A percentile compares a stretch with the other conserved stretches of the same genome.
Evolutionary conservation across 2,888 invertebrate species (phyloP).

Genomic region (Sarcophaga carnaria): DNA sequence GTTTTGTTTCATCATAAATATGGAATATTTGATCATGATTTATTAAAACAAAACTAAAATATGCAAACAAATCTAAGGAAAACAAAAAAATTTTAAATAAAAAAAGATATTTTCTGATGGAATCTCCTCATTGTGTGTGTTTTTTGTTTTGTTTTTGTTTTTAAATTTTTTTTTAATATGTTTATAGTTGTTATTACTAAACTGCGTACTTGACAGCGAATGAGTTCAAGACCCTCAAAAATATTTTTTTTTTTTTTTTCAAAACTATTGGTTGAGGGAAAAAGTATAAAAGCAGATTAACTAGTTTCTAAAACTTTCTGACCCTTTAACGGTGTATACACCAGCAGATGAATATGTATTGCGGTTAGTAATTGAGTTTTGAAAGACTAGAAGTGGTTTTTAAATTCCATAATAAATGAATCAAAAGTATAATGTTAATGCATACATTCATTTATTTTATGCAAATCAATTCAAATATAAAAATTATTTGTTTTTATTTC

Average conservation of each 20-base stretch:
- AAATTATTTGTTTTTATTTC: background rate
- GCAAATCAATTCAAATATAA: background rate
- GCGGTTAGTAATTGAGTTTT: no score
- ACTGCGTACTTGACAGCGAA: slow-evolving; percentile 18
- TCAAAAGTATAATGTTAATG: no score
- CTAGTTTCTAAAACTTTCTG: background rate
- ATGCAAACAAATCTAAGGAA: background rate
- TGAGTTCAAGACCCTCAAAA: slow-evolving; percentile 44
- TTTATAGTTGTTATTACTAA: slow-evolving; percentile 9
- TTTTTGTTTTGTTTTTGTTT: background rate
- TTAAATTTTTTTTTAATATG: background rate
- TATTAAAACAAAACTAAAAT: background rate
- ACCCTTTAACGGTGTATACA: no score
- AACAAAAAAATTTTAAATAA: background rate
- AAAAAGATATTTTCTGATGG: background rate
- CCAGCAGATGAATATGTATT: no score
- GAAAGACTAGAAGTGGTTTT: no score
- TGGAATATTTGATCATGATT: background rate
- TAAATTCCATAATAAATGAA: no score
- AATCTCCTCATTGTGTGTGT: background rate
- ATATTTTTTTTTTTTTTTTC: background rate
- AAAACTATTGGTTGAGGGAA: background rate
- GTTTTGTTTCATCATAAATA: background rate
- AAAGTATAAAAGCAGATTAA: background rate
- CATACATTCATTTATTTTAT: background rate